phyloP scores from a whole-genome alignment of 2,888 invertebrate genomes.

The Cloeon dipterum region DNA sequence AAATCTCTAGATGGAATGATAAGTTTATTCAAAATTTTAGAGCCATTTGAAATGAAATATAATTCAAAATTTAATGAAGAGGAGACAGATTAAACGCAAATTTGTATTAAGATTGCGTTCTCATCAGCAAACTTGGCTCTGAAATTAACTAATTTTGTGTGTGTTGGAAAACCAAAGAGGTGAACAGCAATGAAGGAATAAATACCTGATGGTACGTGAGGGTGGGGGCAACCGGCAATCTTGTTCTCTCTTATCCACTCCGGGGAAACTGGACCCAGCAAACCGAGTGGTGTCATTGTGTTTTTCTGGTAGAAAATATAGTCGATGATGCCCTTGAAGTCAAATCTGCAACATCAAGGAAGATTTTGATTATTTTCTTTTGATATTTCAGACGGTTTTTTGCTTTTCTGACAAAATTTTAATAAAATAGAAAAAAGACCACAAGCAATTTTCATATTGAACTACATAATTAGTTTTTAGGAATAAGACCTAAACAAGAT shows the following conservation, averaged over 20 bases:
- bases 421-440: conserved; percentile 6
- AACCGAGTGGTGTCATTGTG: conserved; percentile 83
- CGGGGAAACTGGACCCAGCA: conserved; percentile 80
- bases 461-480: not conserved
- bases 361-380: conserved; percentile 4
- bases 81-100: too few relatives aligned
- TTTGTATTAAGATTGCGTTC: too few relatives aligned
- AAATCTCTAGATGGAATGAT: too few relatives aligned
- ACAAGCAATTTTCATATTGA: not conserved
- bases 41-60: too few relatives aligned
- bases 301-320: conserved; percentile 97
- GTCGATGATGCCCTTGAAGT: conserved; percentile 98
- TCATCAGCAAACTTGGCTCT: too few relatives aligned
- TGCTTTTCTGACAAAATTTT: not conserved
- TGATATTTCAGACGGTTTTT: too few relatives aligned
- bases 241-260: conserved; percentile 91
- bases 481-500: too few relatives aligned
- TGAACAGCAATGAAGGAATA: too few relatives aligned
- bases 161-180: too few relatives aligned
- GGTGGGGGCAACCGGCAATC: conserved; percentile 93
- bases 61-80: too few relatives aligned
- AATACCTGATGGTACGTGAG: conserved; percentile 83
- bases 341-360: conserved; percentile 44
- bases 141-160: too few relatives aligned
- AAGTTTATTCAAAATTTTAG: too few relatives aligned